Evolutionary conservation across 2,888 invertebrate species (phyloP).

Genomic region (Perithous albicinctus): DNA sequence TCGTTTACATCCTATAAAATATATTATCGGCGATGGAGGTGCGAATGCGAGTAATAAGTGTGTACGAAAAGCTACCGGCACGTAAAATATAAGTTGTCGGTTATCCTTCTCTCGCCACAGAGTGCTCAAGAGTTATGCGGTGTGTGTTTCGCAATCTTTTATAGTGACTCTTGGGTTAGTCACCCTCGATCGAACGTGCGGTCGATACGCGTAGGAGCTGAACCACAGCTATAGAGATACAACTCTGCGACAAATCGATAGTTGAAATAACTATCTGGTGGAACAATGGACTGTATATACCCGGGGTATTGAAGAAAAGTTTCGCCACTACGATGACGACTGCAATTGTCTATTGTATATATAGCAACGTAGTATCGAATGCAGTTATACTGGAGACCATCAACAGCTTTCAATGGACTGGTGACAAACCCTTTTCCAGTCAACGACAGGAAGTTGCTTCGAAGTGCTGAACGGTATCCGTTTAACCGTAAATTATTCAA

Average conservation of each 20-base stretch:
- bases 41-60: constrained; percentile 9
- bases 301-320: constrained; percentile 56
- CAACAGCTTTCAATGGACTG: constrained; percentile 32
- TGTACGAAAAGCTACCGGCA: constrained; percentile 13
- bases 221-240: neutral
- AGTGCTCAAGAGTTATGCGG: constrained; percentile 60
- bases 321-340: constrained; percentile 57
- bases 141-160: constrained; percentile 78
- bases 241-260: constrained; percentile 49
- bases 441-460: constrained; percentile 48
- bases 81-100: constrained; percentile 25
- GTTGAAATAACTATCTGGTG: constrained; percentile 30
- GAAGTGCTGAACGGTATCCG: neutral
- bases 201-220: constrained; percentile 63
- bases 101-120: constrained; percentile 5
- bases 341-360: constrained; percentile 47
- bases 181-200: constrained; percentile 73
- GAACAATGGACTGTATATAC: constrained; percentile 51
- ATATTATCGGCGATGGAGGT: neutral
- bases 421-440: constrained; percentile 40
- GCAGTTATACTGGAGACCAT: constrained; percentile 15
- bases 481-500: neutral
- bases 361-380: neutral
- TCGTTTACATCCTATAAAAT: neutral
- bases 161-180: constrained; percentile 80